A percentile compares a stretch with the other conserved stretches of the same genome.
These are phyloP conservation scores for Hypercompe scribonia DNA, from an alignment of 2,888 invertebrate genomes.

Conservation along the genomic window DNA sequence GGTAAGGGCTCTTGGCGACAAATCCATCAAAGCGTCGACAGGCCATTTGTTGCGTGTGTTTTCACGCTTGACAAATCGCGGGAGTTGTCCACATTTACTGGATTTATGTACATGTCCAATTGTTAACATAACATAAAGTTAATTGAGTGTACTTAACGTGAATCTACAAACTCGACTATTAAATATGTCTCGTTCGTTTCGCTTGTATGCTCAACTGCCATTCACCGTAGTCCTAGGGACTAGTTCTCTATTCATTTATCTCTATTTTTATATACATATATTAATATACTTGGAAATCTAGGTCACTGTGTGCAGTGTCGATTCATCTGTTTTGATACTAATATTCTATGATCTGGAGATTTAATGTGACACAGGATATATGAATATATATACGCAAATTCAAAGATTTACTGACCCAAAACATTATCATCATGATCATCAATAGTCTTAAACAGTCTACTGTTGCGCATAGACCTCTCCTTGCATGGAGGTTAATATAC, in stretches of 20 bases:
- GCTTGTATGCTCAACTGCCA: neutral
- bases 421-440: too few relatives aligned
- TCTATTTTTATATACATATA: neutral
- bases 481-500: too few relatives aligned
- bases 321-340: too few relatives aligned
- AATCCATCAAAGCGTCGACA: slow-evolving; percentile 84
- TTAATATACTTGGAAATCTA: too few relatives aligned
- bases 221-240: neutral
- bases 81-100: slow-evolving; percentile 80
- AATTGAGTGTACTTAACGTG: slow-evolving; percentile 61
- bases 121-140: slow-evolving; percentile 72
- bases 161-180: slow-evolving; percentile 15
- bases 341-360: too few relatives aligned
- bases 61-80: slow-evolving; percentile 83
- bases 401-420: too few relatives aligned
- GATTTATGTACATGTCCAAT: slow-evolving; percentile 76
- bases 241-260: neutral
- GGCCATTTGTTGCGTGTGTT: slow-evolving; percentile 84
- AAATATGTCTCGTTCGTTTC: neutral
- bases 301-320: too few relatives aligned
- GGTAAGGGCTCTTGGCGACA: slow-evolving; percentile 82
- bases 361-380: too few relatives aligned
- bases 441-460: too few relatives aligned
- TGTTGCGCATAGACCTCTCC: too few relatives aligned
- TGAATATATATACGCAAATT: too few relatives aligned